phyloP scores from a whole-genome alignment of 2,113 vertebrate species.

The Sarotherodon lohbergeri region DNA sequence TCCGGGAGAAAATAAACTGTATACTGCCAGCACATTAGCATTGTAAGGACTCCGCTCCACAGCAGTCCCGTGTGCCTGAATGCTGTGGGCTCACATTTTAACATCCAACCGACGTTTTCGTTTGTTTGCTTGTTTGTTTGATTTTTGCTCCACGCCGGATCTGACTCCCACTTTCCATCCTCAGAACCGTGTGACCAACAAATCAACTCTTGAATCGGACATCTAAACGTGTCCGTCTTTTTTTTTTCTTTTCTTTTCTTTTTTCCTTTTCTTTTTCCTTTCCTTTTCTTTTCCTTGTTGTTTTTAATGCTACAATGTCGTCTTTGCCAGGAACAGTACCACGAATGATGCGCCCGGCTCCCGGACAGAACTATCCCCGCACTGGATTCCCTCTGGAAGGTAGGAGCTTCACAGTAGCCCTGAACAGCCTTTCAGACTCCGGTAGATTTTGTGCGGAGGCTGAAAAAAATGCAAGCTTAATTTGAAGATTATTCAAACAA shows the following conservation, averaged over 20 bases:
- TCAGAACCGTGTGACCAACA: background rate
- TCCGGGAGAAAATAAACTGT: slow-evolving; percentile 9
- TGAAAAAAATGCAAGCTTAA: background rate
- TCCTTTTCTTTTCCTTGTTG: background rate
- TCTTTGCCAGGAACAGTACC: slow-evolving; percentile 83
- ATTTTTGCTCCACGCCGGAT: background rate
- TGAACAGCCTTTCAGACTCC: background rate
- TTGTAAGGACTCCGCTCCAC: slow-evolving; percentile 16
- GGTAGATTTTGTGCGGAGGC: background rate
- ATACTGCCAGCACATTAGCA: background rate
- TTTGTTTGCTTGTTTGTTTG: background rate
- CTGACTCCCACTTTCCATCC: background rate
- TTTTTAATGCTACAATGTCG: slow-evolving; percentile 56
- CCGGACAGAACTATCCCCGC: slow-evolving; percentile 91
- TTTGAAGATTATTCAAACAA: background rate
- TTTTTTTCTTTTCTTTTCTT: background rate
- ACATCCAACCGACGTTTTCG: background rate
- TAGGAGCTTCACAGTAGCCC: slow-evolving; percentile 59
- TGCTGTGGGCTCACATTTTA: background rate
- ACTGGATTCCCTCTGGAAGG: slow-evolving; percentile 94
- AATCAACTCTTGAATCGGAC: slow-evolving; percentile 22
- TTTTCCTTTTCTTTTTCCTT: background rate
- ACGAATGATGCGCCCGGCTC: slow-evolving; percentile 89
- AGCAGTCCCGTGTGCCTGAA: background rate
- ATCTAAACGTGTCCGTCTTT: background rate